Evolutionary conservation across 1,140 invertebrate species (phyloP), one percentile per base, ranked within the genome.

Genomic region (Aphaenogaster floridana): DNA sequence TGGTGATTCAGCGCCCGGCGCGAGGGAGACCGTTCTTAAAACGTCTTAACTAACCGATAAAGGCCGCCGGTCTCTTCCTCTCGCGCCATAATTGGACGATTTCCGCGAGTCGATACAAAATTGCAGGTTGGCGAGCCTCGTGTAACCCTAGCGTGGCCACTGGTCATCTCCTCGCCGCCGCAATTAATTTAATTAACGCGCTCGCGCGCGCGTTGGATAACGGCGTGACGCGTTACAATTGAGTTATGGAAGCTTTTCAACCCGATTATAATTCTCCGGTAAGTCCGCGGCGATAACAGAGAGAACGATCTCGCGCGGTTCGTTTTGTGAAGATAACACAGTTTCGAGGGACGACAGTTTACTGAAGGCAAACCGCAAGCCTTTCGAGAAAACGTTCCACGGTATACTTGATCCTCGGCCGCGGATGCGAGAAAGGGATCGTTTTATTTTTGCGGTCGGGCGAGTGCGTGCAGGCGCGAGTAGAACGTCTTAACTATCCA

Each of bases 171-270:
- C 36, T 36, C 21, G 79, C 68, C 68, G 66, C 5, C 28, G 15
- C 69, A 74, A 84, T 84, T 84, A 84, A 84, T 74, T 84, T 83
- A 83, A 83, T 74, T 83, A 74, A 61, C 68, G 54, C 54, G 68
- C 54, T 28, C 52, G 15, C 77, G 28, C 45, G 57, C 21, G 13
- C 21, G 28, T 21, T 39, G 17, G n/a, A 80, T 68, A 52, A 17
- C 68, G 54, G 68, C 69, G 54, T 74, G 28, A 84, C 28, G 54
- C 42, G 7, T 59, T n/a, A 13, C 50, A 39, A 59, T 48, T n/a
- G 39, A 74, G 39, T 36, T 71, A 36, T n/a, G 13, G 7, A 42
- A 28, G 15, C 21, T 42, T 48, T 34, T 59, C 68, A 11, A 17
- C 0, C 13, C 50, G n/a, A 36, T 52, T 54, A 28, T 52, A 69